Evolutionary conservation across 35 echinoderm and acorn worm genomes (phyloP).

Genomic region (Strongylocentrotus purpuratus): DNA sequence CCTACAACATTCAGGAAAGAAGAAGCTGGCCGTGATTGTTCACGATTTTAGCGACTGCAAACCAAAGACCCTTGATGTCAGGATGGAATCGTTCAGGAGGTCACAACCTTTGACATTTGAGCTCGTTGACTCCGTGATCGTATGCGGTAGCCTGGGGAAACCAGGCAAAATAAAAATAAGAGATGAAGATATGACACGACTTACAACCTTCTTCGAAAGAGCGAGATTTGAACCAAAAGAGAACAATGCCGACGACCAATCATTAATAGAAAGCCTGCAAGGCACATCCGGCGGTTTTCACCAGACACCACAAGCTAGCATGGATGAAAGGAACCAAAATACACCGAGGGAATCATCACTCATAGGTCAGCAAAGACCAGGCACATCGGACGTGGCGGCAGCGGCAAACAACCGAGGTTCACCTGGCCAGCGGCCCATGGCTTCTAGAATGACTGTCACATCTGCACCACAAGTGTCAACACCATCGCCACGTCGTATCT

Average conservation of each 20-base stretch:
- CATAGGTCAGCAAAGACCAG: not conserved
- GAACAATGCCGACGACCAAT: too few species aligned
- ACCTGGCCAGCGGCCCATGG: not conserved
- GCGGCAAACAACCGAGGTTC: not conserved
- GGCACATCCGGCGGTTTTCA: not conserved
- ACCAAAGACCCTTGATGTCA: too few species aligned
- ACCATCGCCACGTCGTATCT: not conserved
- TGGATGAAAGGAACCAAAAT: not conserved
- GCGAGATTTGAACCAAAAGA: not conserved
- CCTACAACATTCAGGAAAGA: not conserved
- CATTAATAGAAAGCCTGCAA: too few species aligned
- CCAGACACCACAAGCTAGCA: not conserved
- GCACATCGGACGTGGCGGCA: not conserved
- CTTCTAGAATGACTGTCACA: not conserved
- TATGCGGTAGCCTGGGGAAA: not conserved
- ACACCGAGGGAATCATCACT: too few species aligned
- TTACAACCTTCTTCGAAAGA: not conserved
- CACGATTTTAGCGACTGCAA: not conserved
- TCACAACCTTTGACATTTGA: slow-evolving; percentile 15
- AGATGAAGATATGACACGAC: not conserved
- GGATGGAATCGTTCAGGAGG: not conserved
- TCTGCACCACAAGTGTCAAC: not conserved
- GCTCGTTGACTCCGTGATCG: not conserved
- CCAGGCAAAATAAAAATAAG: not conserved
- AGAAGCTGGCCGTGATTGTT: slow-evolving; percentile 13